Evolutionary conservation across 2,888 invertebrate species (phyloP).

Genomic region (Sympetrum striolatum): DNA sequence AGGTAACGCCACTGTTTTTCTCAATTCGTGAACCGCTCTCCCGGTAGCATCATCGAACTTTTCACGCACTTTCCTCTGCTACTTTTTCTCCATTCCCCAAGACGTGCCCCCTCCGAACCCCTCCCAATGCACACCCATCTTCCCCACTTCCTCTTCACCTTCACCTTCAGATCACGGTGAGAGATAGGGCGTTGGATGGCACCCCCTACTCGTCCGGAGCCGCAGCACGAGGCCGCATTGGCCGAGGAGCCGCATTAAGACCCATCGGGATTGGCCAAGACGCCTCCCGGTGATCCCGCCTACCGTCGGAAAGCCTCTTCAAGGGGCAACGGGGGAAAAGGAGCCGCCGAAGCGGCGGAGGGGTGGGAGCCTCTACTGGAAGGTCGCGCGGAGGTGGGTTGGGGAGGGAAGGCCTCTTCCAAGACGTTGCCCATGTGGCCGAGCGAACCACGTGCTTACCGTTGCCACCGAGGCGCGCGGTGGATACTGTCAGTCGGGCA

Average conservation of each 20-base stretch:
- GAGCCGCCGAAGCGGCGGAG: not conserved
- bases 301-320: conserved; percentile 17
- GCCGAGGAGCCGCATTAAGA: conserved; percentile 7
- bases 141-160: conserved; percentile 13
- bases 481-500: conserved; percentile 36
- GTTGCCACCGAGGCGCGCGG: not conserved
- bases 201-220: not conserved
- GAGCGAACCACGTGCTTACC: conserved; percentile 18
- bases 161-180: conserved; percentile 36
- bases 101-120: not conserved
- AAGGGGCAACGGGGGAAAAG: not conserved
- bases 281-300: conserved; percentile 22
- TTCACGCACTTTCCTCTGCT: not conserved
- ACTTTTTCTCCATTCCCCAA: not conserved
- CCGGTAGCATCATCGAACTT: not conserved
- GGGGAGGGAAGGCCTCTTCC: not conserved
- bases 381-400: conserved; percentile 22
- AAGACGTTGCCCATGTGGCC: not conserved
- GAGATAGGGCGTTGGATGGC: conserved; percentile 14
- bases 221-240: conserved; percentile 10
- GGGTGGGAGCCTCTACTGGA: conserved; percentile 5
- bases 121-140: not conserved
- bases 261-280: conserved; percentile 30
- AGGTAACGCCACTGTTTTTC: too few species aligned
- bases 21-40: not conserved